Evolutionary conservation across 2,113 vertebrate genomes (phyloP).

Genomic region (Pelusios castaneus): DNA sequence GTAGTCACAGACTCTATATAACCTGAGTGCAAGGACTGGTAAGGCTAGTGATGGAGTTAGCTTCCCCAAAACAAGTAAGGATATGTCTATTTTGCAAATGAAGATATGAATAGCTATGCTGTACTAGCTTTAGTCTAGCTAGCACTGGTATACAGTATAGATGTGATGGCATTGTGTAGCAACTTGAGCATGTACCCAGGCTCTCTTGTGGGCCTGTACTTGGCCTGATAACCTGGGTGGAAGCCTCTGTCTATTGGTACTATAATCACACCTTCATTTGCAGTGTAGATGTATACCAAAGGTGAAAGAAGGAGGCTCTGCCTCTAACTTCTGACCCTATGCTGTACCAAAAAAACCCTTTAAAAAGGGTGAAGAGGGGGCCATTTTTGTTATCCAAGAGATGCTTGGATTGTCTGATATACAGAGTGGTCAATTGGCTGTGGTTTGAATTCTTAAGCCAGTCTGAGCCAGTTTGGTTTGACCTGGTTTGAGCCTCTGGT

Average conservation of each 20-base stretch:
- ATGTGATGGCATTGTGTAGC: neutral
- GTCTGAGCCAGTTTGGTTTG: too few species aligned
- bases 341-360: rapidly evolving
- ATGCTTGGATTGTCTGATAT: rapidly evolving
- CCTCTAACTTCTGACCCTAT: neutral
- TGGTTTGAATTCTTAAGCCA: neutral
- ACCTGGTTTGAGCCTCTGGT: too few species aligned
- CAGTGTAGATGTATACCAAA: neutral
- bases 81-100: neutral
- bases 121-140: too few species aligned
- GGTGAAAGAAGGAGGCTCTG: neutral
- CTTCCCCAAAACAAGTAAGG: neutral
- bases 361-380: neutral
- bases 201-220: neutral
- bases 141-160: neutral
- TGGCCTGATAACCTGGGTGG: neutral
- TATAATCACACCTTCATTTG: neutral
- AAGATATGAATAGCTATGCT: neutral
- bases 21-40: neutral
- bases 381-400: neutral
- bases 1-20: neutral
- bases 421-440: neutral
- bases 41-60: neutral
- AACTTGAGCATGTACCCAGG: neutral
- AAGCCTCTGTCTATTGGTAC: neutral